A percentile compares a stretch with the other conserved stretches of the same genome.
Evolutionary conservation across 2,797 vertebrate genomes (phyloP).

Genomic region (Myotis vivesi): DNA sequence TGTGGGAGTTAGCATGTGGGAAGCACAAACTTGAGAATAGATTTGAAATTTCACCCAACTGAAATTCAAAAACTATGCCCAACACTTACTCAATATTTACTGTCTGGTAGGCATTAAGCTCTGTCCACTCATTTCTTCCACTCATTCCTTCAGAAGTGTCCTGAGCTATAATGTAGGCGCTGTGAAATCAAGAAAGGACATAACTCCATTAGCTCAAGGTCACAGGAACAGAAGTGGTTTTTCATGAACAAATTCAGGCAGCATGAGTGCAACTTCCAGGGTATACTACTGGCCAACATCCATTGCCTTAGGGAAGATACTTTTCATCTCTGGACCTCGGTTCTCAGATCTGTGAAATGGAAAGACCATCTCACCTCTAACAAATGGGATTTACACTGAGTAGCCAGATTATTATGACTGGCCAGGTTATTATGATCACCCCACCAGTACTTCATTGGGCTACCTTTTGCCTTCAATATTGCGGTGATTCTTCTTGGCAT

Average conservation of each 20-base stretch:
- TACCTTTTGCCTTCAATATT: too few relatives aligned
- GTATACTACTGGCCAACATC: background rate
- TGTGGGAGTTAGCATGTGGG: background rate
- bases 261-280: accelerated
- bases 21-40: background rate
- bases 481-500: too few relatives aligned
- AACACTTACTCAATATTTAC: accelerated
- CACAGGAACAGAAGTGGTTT: background rate
- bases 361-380: background rate
- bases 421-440: too few relatives aligned
- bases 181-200: too few relatives aligned
- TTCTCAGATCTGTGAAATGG: background rate
- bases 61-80: accelerated
- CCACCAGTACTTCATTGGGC: too few relatives aligned
- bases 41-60: background rate
- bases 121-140: background rate
- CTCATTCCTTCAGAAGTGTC: too few relatives aligned
- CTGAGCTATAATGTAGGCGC: too few relatives aligned
- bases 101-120: accelerated
- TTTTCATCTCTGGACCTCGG: background rate
- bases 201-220: background rate
- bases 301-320: too few relatives aligned
- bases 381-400: background rate
- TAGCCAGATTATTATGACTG: too few relatives aligned
- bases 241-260: accelerated